Evolutionary conservation across 37 sponge, comb jelly and placozoan genomes (phyloP).

Genomic region (Oscarella lobularis): DNA sequence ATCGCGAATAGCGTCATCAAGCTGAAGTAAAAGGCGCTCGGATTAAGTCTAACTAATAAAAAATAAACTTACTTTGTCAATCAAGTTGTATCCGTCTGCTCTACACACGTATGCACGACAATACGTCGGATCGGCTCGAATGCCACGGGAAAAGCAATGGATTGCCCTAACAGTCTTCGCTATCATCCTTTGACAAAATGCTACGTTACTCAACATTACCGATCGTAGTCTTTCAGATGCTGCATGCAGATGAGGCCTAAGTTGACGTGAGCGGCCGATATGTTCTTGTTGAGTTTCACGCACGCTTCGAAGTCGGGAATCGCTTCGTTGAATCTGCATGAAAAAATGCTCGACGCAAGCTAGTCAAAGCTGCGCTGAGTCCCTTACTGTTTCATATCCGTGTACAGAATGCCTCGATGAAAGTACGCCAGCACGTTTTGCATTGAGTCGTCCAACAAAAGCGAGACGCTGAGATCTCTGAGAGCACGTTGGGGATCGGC

Average conservation of each 20-base stretch:
- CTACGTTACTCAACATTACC: too few species aligned
- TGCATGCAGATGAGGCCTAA: conserved; percentile 56
- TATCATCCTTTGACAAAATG: too few species aligned
- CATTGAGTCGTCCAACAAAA: conserved; percentile 44
- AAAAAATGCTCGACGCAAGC: neutral
- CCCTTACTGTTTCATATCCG: conserved; percentile 48
- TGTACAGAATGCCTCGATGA: conserved; percentile 68
- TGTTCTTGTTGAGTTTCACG: conserved; percentile 36
- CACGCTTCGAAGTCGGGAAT: conserved; percentile 57
- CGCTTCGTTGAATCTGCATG: conserved; percentile 70
- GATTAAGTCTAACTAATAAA: too few species aligned
- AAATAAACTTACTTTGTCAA: conserved; percentile 13
- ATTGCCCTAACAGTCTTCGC: too few species aligned
- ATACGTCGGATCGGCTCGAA: conserved; percentile 79
- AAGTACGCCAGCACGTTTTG: conserved; percentile 22
- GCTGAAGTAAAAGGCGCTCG: conserved; percentile 23
- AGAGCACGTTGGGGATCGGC: conserved; percentile 41
- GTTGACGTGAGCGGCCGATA: conserved; percentile 50
- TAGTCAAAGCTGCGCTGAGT: neutral
- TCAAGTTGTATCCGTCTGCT: conserved; percentile 45
- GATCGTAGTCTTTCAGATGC: conserved; percentile 17
- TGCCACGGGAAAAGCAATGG: too few species aligned
- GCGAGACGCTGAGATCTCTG: conserved; percentile 63
- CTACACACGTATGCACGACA: conserved; percentile 63
- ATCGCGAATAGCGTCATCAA: conserved; percentile 47